Percentiles rank a stretch among this genome's conserved stretches.
Evolutionary conservation across 2,797 vertebrate genomes (phyloP).

Genomic region (Leptoclinus maculatus): DNA sequence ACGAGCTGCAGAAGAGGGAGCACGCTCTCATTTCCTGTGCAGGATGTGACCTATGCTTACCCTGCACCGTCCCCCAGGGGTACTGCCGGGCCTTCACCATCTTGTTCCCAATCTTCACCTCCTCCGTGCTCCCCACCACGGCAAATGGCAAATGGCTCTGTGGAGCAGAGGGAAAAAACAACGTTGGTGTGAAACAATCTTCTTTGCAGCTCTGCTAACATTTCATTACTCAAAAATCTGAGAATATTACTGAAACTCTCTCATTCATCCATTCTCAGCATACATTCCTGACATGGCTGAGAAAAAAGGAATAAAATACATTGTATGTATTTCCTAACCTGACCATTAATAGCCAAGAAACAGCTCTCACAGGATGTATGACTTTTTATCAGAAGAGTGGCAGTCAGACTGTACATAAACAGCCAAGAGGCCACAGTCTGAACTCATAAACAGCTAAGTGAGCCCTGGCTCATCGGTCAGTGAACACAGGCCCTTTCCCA

Average conservation of each 20-base stretch:
- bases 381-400: slow-evolving; percentile 4
- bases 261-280: background rate
- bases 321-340: background rate
- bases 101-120: slow-evolving; percentile 98
- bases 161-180: slow-evolving; percentile 48
- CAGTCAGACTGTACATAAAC: slow-evolving; percentile 5
- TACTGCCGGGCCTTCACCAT: slow-evolving; percentile 99
- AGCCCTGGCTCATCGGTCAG: slow-evolving; percentile 47
- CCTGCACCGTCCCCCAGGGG: slow-evolving; percentile 98
- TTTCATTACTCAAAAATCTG: background rate
- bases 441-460: slow-evolving; percentile 32
- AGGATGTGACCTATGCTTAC: slow-evolving; percentile 83
- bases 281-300: background rate
- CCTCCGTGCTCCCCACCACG: slow-evolving; percentile 97
- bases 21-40: slow-evolving; percentile 71
- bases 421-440: slow-evolving; percentile 9
- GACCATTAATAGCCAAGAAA: background rate
- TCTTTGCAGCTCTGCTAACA: background rate
- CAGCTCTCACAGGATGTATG: background rate
- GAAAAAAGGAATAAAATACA: background rate
- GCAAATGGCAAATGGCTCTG: slow-evolving; percentile 98
- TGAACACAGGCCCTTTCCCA: slow-evolving; percentile 61
- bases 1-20: slow-evolving; percentile 34
- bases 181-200: background rate
- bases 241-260: background rate